Percentiles rank a stretch among this genome's conserved stretches.
Conservation (phyloP, 2,888 invertebrate species). For the Troglohyphantes excavatus region DNA sequence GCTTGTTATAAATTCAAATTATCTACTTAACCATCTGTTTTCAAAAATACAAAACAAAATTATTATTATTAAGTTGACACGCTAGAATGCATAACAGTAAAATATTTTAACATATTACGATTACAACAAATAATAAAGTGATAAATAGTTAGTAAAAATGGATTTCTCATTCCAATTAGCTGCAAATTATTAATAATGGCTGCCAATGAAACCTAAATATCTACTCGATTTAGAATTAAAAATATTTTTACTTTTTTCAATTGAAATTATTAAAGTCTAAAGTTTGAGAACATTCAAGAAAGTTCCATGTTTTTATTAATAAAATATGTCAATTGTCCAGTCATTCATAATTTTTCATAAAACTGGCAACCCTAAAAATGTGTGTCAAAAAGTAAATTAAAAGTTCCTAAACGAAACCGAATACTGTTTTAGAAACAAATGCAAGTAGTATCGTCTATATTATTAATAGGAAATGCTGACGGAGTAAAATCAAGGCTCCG, state of each 20-base stretch:
- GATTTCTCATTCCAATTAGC: not conserved
- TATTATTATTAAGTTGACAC: too few species aligned
- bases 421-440: slow-evolving; percentile 15
- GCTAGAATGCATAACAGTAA: not conserved
- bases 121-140: not conserved
- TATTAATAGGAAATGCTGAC: slow-evolving; percentile 10
- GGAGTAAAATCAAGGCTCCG: slow-evolving; percentile 18
- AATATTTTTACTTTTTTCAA: too few species aligned
- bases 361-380: not conserved
- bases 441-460: slow-evolving; percentile 23
- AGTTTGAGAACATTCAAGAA: not conserved
- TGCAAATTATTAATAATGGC: not conserved
- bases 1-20: not conserved
- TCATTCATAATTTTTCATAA: not conserved
- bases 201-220: not conserved
- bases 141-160: too few species aligned
- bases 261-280: too few species aligned
- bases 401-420: not conserved
- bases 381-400: not conserved
- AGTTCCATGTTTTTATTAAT: not conserved
- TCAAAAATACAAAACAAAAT: too few species aligned
- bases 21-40: not conserved
- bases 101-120: not conserved
- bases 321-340: not conserved
- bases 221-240: not conserved